Percentiles rank a stretch among this genome's conserved stretches.
Evolutionary conservation across 2,888 invertebrate genomes (phyloP).

Genomic region (Aspidiotus rigidus): DNA sequence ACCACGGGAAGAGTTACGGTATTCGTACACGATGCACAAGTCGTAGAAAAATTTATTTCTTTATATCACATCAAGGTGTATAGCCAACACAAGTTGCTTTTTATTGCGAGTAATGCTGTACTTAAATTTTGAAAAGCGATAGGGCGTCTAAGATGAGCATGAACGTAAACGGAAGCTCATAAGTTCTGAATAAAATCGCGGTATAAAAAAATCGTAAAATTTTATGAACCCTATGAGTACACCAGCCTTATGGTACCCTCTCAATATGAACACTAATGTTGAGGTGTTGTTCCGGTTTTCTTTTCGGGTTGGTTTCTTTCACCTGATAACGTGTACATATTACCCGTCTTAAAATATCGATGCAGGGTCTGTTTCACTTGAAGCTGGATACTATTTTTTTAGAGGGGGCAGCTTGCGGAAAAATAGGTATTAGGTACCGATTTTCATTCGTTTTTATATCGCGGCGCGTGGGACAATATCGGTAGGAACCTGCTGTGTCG

Average conservation of each 20-base stretch:
- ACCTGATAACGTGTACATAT: conserved; percentile 26
- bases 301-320: conserved; percentile 19
- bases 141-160: conserved; percentile 25
- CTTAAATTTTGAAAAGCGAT: conserved; percentile 27
- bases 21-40: not conserved
- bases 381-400: conserved; percentile 28
- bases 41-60: not conserved
- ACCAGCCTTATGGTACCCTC: conserved; percentile 24
- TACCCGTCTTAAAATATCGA: not conserved
- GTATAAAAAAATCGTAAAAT: conserved; percentile 32
- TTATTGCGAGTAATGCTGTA: conserved; percentile 29
- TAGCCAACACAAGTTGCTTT: conserved; percentile 9
- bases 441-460: not conserved
- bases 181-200: conserved; percentile 29
- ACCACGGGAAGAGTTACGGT: not conserved
- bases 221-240: conserved; percentile 25
- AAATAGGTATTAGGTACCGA: not conserved
- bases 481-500: no score
- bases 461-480: no score
- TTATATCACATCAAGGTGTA: not conserved
- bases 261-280: conserved; percentile 23
- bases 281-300: conserved; percentile 31
- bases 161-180: conserved; percentile 31
- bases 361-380: conserved; percentile 23
- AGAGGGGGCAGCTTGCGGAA: not conserved